Conservation (phyloP, 2,888 invertebrate genomes). For the Quadriops clusia region DNA sequence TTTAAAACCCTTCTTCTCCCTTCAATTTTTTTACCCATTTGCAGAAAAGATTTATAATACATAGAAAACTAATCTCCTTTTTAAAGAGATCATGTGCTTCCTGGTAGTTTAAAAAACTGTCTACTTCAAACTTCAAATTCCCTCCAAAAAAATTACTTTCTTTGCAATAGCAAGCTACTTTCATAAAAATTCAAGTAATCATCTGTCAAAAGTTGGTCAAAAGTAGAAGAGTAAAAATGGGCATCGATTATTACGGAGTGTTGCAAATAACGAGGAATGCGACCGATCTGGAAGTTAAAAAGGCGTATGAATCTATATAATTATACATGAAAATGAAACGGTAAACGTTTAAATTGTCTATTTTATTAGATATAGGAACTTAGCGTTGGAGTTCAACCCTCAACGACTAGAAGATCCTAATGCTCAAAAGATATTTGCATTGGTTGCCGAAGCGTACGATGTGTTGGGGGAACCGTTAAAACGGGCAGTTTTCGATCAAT, state of each 20-base stretch:
- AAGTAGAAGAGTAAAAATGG: slow-evolving; percentile 37
- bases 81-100: too few species aligned
- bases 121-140: too few species aligned
- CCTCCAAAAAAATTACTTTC: too few species aligned
- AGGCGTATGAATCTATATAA: slow-evolving; percentile 42
- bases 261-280: slow-evolving; percentile 55
- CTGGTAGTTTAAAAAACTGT: too few species aligned
- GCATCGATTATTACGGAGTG: slow-evolving; percentile 68
- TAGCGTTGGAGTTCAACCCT: slow-evolving; percentile 41
- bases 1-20: too few species aligned
- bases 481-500: slow-evolving; percentile 76
- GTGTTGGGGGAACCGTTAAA: slow-evolving; percentile 54
- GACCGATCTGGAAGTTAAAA: slow-evolving; percentile 55
- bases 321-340: too few species aligned
- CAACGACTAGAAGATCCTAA: slow-evolving; percentile 47
- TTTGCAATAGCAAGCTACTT: too few species aligned
- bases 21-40: too few species aligned
- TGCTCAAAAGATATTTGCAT: slow-evolving; percentile 44
- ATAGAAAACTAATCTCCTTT: too few species aligned
- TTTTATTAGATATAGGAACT: slow-evolving; percentile 30
- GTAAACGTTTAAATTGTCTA: slow-evolving; percentile 1
- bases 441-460: slow-evolving; percentile 70
- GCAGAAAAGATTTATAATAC: too few species aligned
- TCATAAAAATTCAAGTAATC: too few species aligned
- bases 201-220: too few species aligned